Percentiles rank a stretch among this genome's conserved stretches.
These are phyloP conservation scores for Halictus ligatus DNA, from an alignment of 2,888 invertebrate genomes.

Conservation along the genomic window DNA sequence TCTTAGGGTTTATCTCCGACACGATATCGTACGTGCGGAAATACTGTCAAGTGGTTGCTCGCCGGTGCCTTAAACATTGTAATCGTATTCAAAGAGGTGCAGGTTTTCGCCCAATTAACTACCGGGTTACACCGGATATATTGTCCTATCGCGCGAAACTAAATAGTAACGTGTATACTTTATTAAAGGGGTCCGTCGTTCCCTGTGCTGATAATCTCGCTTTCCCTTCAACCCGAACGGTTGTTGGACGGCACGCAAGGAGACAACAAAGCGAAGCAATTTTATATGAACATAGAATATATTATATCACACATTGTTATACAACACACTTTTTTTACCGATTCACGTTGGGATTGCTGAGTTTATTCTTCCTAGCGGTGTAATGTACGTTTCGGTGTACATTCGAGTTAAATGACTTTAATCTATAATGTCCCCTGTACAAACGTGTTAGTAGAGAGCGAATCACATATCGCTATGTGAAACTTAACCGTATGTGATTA, in stretches of 20 bases:
- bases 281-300: constrained; percentile 55
- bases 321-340: constrained; percentile 38
- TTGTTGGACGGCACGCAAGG: not conserved
- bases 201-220: constrained; percentile 23
- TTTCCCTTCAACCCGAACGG: not conserved
- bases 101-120: constrained; percentile 66
- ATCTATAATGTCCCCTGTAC: constrained; percentile 26
- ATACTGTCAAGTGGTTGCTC: constrained; percentile 68
- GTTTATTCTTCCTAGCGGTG: constrained; percentile 11
- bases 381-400: constrained; percentile 9
- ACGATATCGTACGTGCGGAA: constrained; percentile 76
- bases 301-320: constrained; percentile 57
- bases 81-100: constrained; percentile 69
- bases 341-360: constrained; percentile 1
- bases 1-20: constrained; percentile 70
- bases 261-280: not conserved
- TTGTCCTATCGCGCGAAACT: constrained; percentile 48
- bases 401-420: constrained; percentile 25
- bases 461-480: not conserved
- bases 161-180: constrained; percentile 32
- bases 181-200: constrained; percentile 29
- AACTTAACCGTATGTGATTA: constrained; percentile 76
- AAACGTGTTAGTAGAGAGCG: not conserved
- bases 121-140: constrained; percentile 39
- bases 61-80: constrained; percentile 65